Percentiles rank a stretch among this genome's conserved stretches.
Evolutionary conservation across 2,113 vertebrate genomes (phyloP).

Genomic region (Ailurus styani): DNA sequence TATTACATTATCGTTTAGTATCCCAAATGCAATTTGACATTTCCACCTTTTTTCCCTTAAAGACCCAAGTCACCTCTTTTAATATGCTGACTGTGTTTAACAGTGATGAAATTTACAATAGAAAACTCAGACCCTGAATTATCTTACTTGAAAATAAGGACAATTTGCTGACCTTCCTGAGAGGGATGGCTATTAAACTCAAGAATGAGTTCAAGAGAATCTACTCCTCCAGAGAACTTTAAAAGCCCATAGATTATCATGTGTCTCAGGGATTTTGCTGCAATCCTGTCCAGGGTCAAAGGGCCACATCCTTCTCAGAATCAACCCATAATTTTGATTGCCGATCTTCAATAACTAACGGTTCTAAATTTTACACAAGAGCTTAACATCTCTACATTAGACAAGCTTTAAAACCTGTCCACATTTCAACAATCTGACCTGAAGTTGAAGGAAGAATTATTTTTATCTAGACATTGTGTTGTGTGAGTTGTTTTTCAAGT

Average conservation of each 20-base stretch:
- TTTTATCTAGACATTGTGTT: not conserved
- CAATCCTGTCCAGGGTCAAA: not conserved
- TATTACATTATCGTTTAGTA: not conserved
- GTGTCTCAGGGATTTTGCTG: not conserved
- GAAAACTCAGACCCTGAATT: not conserved
- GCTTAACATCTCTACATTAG: not conserved
- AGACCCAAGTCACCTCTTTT: not conserved
- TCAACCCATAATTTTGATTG: not conserved
- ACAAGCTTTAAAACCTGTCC: slow-evolving; percentile 26
- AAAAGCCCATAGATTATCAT: not conserved
- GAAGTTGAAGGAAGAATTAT: slow-evolving; percentile 35
- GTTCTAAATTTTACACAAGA: slow-evolving; percentile 8
- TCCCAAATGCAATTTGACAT: not conserved
- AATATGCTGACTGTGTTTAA: not conserved
- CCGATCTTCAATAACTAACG: not conserved
- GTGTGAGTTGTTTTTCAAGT: not conserved
- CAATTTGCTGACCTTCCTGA: not conserved
- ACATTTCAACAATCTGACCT: not conserved
- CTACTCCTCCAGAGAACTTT: not conserved
- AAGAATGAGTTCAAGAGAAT: not conserved
- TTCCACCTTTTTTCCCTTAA: not conserved
- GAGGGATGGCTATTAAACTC: not conserved
- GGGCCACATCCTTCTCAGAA: not conserved
- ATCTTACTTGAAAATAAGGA: slow-evolving; percentile 17
- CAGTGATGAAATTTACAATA: not conserved